A percentile compares a stretch with the other conserved stretches of the same genome.
These are phyloP conservation scores for Fundulus diaphanus DNA, from an alignment of 2,797 vertebrate genomes.

Conservation along the genomic window DNA sequence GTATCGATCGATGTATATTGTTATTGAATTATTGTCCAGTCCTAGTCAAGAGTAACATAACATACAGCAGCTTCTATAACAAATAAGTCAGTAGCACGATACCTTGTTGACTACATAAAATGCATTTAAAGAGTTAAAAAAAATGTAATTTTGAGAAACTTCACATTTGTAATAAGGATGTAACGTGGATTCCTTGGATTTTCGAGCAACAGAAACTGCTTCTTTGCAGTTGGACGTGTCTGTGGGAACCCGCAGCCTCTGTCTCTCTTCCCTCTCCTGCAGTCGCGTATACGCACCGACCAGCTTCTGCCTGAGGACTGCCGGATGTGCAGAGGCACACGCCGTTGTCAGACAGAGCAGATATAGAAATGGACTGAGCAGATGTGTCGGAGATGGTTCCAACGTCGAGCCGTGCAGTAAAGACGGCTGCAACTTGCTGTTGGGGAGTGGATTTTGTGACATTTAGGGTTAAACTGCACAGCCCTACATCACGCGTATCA, in stretches of 20 bases:
- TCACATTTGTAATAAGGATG: too few relatives aligned
- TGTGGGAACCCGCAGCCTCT: not conserved
- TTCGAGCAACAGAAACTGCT: not conserved
- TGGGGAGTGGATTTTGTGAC: constrained; percentile 3
- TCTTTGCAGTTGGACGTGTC: not conserved
- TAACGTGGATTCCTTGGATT: too few relatives aligned
- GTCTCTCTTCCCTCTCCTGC: constrained; percentile 10
- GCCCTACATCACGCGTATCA: not conserved
- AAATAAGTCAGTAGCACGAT: too few relatives aligned
- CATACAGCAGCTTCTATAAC: too few relatives aligned
- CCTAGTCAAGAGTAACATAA: too few relatives aligned
- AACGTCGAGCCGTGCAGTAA: not conserved
- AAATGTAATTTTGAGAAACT: too few relatives aligned
- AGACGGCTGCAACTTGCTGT: not conserved
- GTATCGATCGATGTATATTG: too few relatives aligned
- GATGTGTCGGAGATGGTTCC: not conserved
- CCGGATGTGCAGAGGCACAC: constrained; percentile 14
- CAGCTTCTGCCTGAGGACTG: constrained; percentile 1
- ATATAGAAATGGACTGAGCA: not conserved
- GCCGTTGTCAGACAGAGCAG: not conserved
- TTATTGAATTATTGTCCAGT: too few relatives aligned
- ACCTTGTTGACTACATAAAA: too few relatives aligned
- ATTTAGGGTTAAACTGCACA: constrained; percentile 4
- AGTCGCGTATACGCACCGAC: constrained; percentile 5
- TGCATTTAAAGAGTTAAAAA: too few relatives aligned